phyloP scores from a whole-genome alignment of 2,113 vertebrate species.

The Pseudorectes ferrugineus region DNA sequence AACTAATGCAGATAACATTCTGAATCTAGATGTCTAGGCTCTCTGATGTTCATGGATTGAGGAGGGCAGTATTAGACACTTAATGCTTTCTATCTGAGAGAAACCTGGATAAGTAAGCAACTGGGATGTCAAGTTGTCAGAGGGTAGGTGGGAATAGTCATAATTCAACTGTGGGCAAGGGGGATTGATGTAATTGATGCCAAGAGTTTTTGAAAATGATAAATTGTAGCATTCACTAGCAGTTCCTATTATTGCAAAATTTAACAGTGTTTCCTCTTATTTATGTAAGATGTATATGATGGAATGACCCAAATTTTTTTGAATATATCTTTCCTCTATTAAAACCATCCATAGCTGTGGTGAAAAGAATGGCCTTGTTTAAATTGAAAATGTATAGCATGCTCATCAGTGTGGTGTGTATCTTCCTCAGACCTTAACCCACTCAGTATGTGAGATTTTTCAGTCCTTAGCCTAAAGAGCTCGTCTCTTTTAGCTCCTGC shows the following conservation, averaged over 20 bases:
- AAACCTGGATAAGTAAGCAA: neutral
- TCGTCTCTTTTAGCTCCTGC: neutral
- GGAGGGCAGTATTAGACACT: neutral
- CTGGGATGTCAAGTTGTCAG: neutral
- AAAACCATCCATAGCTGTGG: neutral
- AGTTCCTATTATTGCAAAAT: neutral
- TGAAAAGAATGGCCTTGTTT: neutral
- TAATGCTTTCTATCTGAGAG: neutral
- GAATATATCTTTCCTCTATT: neutral
- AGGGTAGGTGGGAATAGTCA: neutral
- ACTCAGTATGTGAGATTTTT: neutral
- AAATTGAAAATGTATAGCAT: neutral
- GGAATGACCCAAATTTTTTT: neutral
- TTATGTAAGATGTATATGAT: neutral
- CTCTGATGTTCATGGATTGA: neutral
- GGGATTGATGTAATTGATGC: neutral
- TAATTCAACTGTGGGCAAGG: neutral
- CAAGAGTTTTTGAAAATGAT: neutral
- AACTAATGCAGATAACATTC: neutral
- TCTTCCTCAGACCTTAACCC: neutral
- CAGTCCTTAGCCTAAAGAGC: fast-evolving
- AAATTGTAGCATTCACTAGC: neutral
- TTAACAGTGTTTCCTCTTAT: neutral
- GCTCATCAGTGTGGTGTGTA: fast-evolving
- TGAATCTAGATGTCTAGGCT: neutral